Evolutionary conservation across 2,888 invertebrate genomes (phyloP).

Genomic region (Torymus aiolomorphi): DNA sequence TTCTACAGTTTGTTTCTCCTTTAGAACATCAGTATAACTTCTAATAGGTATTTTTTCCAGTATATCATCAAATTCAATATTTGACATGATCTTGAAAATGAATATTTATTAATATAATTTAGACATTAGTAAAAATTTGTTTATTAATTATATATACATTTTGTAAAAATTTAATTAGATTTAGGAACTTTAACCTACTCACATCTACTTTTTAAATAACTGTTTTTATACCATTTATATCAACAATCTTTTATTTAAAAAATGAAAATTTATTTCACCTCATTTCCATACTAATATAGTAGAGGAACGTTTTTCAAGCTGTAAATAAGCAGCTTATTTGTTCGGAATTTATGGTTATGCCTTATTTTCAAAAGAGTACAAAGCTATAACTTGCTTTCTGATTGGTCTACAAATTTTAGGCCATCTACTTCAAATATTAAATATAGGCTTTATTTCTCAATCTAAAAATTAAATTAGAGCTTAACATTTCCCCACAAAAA

Average conservation of each 20-base stretch:
- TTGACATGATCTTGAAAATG: conserved; percentile 64
- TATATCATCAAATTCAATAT: conserved; percentile 61
- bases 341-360: background rate
- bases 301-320: background rate
- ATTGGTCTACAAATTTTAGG: background rate
- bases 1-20: conserved; percentile 80
- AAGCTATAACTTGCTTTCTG: conserved; percentile 8
- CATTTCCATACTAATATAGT: conserved; percentile 7
- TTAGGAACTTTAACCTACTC: no score
- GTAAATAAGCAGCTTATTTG: conserved; percentile 4
- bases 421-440: background rate
- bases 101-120: conserved; percentile 8
- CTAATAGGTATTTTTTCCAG: conserved; percentile 63
- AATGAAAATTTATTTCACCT: conserved; percentile 22
- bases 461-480: no score
- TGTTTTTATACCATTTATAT: conserved; percentile 12
- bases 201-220: conserved; percentile 12
- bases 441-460: background rate
- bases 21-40: conserved; percentile 70
- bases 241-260: conserved; percentile 19
- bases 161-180: background rate
- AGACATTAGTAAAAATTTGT: background rate
- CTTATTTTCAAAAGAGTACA: conserved; percentile 17
- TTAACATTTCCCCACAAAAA: no score
- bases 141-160: background rate